phyloP scores from a whole-genome alignment of 2,888 invertebrate genomes.

The Drosophila nr. medialis region DNA sequence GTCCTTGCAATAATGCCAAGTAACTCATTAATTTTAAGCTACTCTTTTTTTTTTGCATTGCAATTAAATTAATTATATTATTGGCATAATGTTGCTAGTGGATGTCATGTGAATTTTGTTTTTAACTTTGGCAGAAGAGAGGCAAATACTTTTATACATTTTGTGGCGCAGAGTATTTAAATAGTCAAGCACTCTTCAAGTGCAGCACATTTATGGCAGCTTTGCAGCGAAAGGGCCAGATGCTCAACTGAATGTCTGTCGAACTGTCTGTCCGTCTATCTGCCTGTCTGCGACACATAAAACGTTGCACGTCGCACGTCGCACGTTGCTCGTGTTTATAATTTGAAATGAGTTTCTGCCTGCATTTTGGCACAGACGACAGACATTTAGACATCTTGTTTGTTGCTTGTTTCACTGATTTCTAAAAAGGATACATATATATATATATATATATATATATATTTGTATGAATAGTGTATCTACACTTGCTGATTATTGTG shows the following conservation, averaged over 20 bases:
- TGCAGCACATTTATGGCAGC: constrained; percentile 8
- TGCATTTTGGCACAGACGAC: constrained; percentile 62
- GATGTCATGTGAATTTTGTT: neutral
- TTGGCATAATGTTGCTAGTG: neutral
- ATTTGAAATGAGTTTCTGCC: constrained; percentile 74
- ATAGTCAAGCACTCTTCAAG: neutral
- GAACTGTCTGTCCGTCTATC: constrained; percentile 7
- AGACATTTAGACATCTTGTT: constrained; percentile 54
- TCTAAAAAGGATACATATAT: constrained; percentile 44
- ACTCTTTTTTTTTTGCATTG: neutral
- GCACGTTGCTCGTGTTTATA: constrained; percentile 68
- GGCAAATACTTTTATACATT: neutral
- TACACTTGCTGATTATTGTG: constrained; percentile 33
- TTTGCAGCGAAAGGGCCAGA: constrained; percentile 34
- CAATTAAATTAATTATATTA: neutral
- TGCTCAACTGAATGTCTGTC: constrained; percentile 22
- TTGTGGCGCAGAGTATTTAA: constrained; percentile 6
- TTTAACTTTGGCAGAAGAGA: neutral
- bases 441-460: neutral
- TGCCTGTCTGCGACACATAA: constrained; percentile 46
- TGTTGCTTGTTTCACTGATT: constrained; percentile 49
- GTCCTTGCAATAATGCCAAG: too few relatives aligned
- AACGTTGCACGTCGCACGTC: constrained; percentile 21
- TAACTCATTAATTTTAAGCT: too few relatives aligned
- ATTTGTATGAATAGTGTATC: neutral